Conservation (phyloP, 2,797 vertebrate genomes). For the Lacerta agilis region DNA sequence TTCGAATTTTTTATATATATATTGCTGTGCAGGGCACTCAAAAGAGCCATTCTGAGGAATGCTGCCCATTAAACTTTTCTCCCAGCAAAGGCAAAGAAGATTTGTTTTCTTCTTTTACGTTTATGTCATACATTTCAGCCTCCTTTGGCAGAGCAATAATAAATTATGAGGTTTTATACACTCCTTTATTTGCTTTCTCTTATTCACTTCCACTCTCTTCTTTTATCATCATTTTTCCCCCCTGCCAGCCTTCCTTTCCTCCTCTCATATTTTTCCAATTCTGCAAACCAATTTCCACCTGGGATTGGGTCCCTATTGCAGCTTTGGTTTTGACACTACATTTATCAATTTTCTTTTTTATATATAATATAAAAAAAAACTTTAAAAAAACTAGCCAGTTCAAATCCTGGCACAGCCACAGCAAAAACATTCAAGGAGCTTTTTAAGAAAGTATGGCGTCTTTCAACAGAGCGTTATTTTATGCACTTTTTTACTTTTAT, state of each 20-base stretch:
- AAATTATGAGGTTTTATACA: constrained; percentile 37
- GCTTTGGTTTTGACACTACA: neutral
- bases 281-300: neutral
- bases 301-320: neutral
- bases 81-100: neutral
- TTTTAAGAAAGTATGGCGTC: neutral
- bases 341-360: neutral
- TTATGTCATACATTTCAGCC: neutral
- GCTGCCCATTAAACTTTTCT: constrained; percentile 42
- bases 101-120: constrained; percentile 15
- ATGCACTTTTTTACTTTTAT: neutral
- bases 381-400: neutral
- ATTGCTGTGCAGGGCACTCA: constrained; percentile 5
- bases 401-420: neutral
- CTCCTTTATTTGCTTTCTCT: constrained; percentile 39
- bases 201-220: constrained; percentile 34
- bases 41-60: constrained; percentile 30
- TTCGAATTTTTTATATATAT: constrained; percentile 29
- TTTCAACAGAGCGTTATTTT: neutral
- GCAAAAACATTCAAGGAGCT: neutral
- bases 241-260: constrained; percentile 45
- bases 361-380: neutral
- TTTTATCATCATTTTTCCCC: constrained; percentile 39
- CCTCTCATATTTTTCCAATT: constrained; percentile 21
- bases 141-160: constrained; percentile 43